Percentiles rank a stretch among this genome's conserved stretches.
These are phyloP conservation scores for Sebastes steindachneri DNA, from an alignment of 2,797 vertebrate species.

Conservation along the genomic window DNA sequence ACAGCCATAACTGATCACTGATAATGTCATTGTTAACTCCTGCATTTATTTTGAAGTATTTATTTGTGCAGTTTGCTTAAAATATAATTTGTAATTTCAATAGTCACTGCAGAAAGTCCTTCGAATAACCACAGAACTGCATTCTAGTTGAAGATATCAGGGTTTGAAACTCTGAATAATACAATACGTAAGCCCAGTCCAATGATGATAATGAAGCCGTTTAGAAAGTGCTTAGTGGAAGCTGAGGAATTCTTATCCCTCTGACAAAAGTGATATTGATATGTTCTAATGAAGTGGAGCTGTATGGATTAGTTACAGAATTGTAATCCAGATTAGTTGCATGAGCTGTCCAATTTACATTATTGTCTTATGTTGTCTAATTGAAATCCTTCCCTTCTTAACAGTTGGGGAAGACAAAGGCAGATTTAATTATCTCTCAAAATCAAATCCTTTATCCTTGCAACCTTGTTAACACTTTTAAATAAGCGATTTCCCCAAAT, in stretches of 20 bases:
- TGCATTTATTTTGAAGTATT: neutral
- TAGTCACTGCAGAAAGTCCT: neutral
- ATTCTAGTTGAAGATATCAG: neutral
- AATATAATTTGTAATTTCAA: neutral
- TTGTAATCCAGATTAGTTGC: constrained; percentile 72
- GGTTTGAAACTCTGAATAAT: neutral
- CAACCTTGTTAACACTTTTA: neutral
- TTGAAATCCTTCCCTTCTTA: constrained; percentile 38
- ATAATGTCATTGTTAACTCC: neutral
- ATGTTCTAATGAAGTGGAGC: constrained; percentile 42
- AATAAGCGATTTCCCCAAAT: neutral
- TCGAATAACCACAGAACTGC: neutral
- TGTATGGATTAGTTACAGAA: constrained; percentile 59
- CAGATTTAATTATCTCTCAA: constrained; percentile 5
- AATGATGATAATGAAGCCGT: constrained; percentile 18
- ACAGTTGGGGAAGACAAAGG: constrained; percentile 13
- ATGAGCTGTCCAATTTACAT: constrained; percentile 49
- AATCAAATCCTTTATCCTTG: neutral
- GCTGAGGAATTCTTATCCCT: constrained; percentile 45
- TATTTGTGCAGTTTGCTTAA: neutral
- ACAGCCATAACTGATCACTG: neutral
- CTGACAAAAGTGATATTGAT: constrained; percentile 57
- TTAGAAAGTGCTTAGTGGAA: constrained; percentile 35
- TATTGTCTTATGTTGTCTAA: constrained; percentile 42
- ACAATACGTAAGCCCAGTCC: constrained; percentile 12